Evolutionary conservation across 2,888 invertebrate genomes (phyloP), one percentile per base, ranked within the genome.

Genomic region (Coremacera marginata): DNA sequence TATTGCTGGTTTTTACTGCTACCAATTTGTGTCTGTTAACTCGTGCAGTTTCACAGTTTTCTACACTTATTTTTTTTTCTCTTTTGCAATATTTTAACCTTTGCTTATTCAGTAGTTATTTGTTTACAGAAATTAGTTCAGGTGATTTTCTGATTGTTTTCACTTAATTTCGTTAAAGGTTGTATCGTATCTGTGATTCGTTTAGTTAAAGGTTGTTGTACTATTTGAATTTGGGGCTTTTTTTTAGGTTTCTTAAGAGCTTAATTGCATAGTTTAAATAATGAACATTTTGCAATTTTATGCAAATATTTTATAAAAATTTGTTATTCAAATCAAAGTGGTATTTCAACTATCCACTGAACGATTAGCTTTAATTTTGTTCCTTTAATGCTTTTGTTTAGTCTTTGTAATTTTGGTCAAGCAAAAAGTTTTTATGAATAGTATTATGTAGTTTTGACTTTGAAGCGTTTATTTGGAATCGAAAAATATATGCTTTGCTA

Each of bases 61-160:
- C 31, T 60, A 34, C 34, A n/a, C n/a, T 34, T 34, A 65, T 31
- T 70, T 27, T 70, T 52, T 4, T 37, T 68, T 31, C 55, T 27
- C 55, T 52, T 4, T 37, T 68, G 51, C 44, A 68, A 22, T 44
- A 37, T 63, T 78, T 79, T 76, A 79, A 77, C 79, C 76, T 74
- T 62, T 57, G 55, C n/a, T 31, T 67, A 82, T 71, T 85, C 86
- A 83, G 86, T 86, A 86, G 84, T 86, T 84, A 84, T 86, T 68
- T 49, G 85, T 85, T 84, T 85, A 84, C 86, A 84, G 85, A 84
- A 84, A 85, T 86, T 86, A 84, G 84, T 82, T 85, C 83, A 86
- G 83, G 84, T 77, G 77, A 77, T 75, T 77, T 70, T 34, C 19
- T 62, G 27, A 25, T 68, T 22, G 65, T 19, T 44, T 74, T 84